A percentile compares a stretch with the other conserved stretches of the same genome.
Evolutionary conservation across 92 coral and sea anemone species (phyloP).

Genomic region (Paramuricea clavata): DNA sequence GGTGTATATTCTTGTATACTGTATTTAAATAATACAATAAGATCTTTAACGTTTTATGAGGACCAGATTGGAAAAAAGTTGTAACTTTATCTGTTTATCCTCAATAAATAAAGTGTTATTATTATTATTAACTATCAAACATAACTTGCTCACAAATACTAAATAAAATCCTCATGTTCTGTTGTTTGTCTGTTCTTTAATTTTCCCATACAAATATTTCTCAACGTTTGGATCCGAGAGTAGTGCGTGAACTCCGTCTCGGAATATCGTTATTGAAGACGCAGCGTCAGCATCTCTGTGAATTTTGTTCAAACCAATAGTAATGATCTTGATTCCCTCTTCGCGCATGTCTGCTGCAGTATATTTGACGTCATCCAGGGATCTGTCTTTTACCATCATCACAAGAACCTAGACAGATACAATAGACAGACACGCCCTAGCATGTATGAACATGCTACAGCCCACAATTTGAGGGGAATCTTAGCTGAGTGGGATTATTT

Average conservation of each 20-base stretch:
- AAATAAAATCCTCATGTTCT: conserved; percentile 11
- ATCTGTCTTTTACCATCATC: conserved; percentile 31
- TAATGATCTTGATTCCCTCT: conserved; percentile 77
- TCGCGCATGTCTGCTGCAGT: conserved; percentile 85
- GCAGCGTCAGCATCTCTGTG: conserved; percentile 25
- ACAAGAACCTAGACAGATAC: conserved; percentile 31
- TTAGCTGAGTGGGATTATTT: no score
- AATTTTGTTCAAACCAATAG: conserved; percentile 66
- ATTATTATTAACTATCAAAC: no score
- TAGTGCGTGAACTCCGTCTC: conserved; percentile 17
- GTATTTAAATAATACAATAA: no score
- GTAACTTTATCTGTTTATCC: no score
- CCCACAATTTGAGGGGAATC: not conserved
- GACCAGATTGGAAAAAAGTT: no score
- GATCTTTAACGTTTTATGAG: no score
- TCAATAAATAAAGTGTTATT: no score
- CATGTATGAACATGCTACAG: not conserved
- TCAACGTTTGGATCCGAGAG: conserved; percentile 18
- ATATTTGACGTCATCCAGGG: conserved; percentile 49
- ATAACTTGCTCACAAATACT: not conserved
- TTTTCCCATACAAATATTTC: conserved; percentile 21
- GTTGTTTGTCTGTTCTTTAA: conserved; percentile 32
- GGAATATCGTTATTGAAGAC: conserved; percentile 14
- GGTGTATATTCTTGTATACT: no score
- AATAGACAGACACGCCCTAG: not conserved